Conservation (phyloP, 2,888 invertebrate genomes). For the Ochropleura plecta region DNA sequence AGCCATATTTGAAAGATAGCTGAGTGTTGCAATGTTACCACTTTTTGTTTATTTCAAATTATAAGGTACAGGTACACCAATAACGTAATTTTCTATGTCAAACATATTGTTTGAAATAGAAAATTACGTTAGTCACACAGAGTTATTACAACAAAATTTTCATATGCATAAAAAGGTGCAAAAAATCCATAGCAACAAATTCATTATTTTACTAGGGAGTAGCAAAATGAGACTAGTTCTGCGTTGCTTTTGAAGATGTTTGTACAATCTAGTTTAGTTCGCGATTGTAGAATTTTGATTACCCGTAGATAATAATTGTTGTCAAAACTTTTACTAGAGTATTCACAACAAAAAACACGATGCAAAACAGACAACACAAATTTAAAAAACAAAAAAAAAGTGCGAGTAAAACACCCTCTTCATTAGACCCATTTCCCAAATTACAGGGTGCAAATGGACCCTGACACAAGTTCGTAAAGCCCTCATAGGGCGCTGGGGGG, state of each 20-base stretch:
- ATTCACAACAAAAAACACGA: background rate
- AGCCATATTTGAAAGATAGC: background rate
- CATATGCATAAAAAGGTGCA: background rate
- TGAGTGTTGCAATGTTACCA: no score
- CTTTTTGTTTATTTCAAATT: background rate
- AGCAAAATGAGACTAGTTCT: background rate
- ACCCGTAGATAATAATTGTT: background rate
- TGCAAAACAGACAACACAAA: background rate
- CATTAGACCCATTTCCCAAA: conserved; percentile 19
- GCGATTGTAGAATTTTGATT: background rate
- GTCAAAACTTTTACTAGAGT: background rate
- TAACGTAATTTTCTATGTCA: background rate
- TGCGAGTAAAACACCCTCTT: background rate
- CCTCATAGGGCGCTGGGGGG: conserved; percentile 91
- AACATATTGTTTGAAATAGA: background rate
- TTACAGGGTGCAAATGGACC: conserved; percentile 96
- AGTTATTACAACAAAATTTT: background rate
- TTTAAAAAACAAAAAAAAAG: background rate
- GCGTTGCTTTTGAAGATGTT: background rate
- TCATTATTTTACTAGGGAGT: background rate
- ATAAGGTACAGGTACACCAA: background rate
- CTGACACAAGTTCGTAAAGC: conserved; percentile 94
- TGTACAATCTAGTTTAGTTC: background rate
- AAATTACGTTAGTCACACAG: no score
- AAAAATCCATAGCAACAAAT: background rate